Percentiles rank a stretch among this genome's conserved stretches.
Evolutionary conservation across 2,888 invertebrate species (phyloP).

Genomic region (Chrysolina oricalcia): DNA sequence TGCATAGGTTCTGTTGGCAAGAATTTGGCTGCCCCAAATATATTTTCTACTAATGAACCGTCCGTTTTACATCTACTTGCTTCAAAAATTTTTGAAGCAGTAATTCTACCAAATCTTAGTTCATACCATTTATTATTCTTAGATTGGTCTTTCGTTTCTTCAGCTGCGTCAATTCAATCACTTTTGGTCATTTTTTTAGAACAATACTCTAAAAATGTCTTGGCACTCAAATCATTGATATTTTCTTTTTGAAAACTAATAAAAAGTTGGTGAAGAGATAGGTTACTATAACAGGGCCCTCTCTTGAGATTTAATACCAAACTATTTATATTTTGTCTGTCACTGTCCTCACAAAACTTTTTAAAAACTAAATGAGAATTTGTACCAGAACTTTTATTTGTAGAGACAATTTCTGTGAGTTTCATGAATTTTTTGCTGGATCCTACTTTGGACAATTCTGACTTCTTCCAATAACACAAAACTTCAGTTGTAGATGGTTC

Average conservation of each 20-base stretch:
- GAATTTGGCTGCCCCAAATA: constrained; percentile 41
- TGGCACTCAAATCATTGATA: not conserved
- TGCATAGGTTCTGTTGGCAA: constrained; percentile 26
- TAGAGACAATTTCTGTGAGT: not conserved
- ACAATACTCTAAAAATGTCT: constrained; percentile 25
- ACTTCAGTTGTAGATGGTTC: no score
- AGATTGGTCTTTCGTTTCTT: constrained; percentile 22
- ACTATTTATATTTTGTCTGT: no score
- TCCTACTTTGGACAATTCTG: no score
- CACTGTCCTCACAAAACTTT: no score
- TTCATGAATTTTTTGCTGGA: no score
- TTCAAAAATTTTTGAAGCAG: constrained; percentile 44
- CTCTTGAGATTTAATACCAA: no score
- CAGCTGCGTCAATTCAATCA: constrained; percentile 13
- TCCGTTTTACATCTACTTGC: constrained; percentile 42
- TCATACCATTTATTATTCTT: constrained; percentile 36
- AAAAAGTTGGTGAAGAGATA: constrained; percentile 16
- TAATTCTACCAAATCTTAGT: constrained; percentile 48
- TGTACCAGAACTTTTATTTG: not conserved
- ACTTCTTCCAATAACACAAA: no score
- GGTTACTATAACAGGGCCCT: no score
- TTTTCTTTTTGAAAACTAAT: constrained; percentile 19
- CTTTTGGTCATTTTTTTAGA: not conserved
- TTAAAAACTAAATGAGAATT: constrained; percentile 2
- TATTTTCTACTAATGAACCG: constrained; percentile 39